phyloP scores from a whole-genome alignment of 2,113 vertebrate species.

The Ictalurus punctatus region DNA sequence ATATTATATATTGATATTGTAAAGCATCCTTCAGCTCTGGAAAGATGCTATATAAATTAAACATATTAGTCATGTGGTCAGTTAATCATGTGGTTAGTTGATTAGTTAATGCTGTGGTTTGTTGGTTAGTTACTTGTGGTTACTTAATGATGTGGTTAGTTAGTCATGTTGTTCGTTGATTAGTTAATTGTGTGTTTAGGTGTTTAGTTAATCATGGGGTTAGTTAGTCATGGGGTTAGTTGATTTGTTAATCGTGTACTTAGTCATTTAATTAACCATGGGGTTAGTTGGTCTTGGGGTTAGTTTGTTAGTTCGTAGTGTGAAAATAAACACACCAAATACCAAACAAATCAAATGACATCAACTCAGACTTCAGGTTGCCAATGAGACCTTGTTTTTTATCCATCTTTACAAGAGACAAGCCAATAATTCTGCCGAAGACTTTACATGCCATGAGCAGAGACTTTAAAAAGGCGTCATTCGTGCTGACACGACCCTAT shows the following conservation, averaged over 20 bases:
- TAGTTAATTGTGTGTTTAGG: background rate
- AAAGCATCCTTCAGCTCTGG: too few species aligned
- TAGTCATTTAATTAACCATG: background rate
- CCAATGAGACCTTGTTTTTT: too few species aligned
- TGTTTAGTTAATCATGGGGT: background rate
- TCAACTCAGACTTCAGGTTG: too few species aligned
- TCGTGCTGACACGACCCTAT: too few species aligned
- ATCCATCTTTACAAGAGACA: too few species aligned
- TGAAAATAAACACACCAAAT: background rate
- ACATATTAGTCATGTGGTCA: too few species aligned
- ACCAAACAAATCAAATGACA: background rate
- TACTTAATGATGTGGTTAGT: background rate
- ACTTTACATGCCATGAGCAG: constrained; percentile 7
- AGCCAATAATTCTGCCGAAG: too few species aligned
- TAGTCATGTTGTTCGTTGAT: background rate
- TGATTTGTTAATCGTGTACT: background rate
- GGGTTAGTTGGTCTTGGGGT: background rate
- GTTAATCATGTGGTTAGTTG: too few species aligned
- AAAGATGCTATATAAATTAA: too few species aligned
- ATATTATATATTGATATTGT: too few species aligned
- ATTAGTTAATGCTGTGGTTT: background rate
- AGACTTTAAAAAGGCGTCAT: too few species aligned
- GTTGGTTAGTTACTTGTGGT: background rate
- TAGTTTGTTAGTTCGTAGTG: background rate
- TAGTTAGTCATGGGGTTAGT: background rate